Base-by-base conservation (phyloP, 2,797 vertebrate species). In the Urophycis tenuis region DNA sequence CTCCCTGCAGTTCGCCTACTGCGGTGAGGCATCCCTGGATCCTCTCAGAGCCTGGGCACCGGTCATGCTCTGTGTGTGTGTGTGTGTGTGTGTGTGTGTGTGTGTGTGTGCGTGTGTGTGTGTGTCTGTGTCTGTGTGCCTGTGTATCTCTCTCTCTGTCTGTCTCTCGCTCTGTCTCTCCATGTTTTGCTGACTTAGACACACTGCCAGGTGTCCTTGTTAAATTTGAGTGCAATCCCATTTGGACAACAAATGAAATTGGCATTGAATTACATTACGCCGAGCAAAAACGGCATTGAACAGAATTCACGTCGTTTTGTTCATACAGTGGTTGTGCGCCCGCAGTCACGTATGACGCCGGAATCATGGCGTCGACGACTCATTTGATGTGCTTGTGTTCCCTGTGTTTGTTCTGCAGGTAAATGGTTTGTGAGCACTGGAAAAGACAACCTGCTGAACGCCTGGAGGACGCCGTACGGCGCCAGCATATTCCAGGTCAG, bases 1-100 rank as follows among this genome's bases (percentile, higher is more conserved):
- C 1, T 99, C 97, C 5, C 93, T 99, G 86, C 97, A 97, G 87
- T 99, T 99, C 1, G 97, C 97, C 86, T 97, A 95, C 86, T 98
- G 96, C 1, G 97, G 97, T 98, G 87, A 93, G 95, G 79, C 49
- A 12, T 10, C n/a, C 33, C 49, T n/a, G 49, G 25, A 70, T 41
- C 75, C 22, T 14, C 41, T 1, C 14, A n/a, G n/a, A 0, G 71
- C 22, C 71, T 3, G 3, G 22, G 19, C 15, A 49, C 19, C 17
- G 4, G 17, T 53, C 45, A 29, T 15, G 12, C 32, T 34, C 70
- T 34, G 31, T 12, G 77, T 41, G 36, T 22, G 3, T 22, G 9
- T 49, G 3, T 49, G 3, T 49, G 15, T 49, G 3, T 17, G 17
- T n/a, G 4, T n/a, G 11, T 45, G 0, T 49, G 15, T 19, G 1